phyloP scores from a whole-genome alignment of 2,113 vertebrate genomes.

The Galeopterus variegatus region DNA sequence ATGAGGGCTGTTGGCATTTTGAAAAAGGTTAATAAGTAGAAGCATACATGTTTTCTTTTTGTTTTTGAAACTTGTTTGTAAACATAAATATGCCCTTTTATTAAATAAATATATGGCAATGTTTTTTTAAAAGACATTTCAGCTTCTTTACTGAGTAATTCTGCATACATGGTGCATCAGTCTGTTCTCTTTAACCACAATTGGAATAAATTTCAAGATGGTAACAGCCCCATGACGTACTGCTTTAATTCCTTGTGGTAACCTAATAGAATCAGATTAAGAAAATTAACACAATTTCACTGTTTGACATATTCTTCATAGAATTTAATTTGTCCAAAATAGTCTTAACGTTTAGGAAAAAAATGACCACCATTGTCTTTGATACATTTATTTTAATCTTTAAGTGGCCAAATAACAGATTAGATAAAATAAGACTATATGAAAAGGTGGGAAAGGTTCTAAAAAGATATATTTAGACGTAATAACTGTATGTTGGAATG shows the following conservation, averaged over 20 bases:
- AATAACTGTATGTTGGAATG: constrained; percentile 39
- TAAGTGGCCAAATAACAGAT: constrained; percentile 74
- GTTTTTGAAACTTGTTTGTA: constrained; percentile 93
- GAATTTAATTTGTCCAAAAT: constrained; percentile 75
- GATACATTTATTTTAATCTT: constrained; percentile 42
- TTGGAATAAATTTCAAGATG: constrained; percentile 87
- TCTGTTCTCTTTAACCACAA: constrained; percentile 73
- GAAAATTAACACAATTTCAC: constrained; percentile 45
- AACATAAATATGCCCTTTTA: constrained; percentile 92
- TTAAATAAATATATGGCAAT: constrained; percentile 93
- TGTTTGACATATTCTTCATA: constrained; percentile 55
- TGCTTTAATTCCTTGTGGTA: constrained; percentile 78
- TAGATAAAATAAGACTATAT: constrained; percentile 53
- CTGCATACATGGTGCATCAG: constrained; percentile 79
- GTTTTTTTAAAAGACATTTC: constrained; percentile 93
- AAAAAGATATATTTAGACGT: neutral
- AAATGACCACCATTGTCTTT: constrained; percentile 47
- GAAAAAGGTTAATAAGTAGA: constrained; percentile 90
- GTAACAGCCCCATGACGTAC: constrained; percentile 87
- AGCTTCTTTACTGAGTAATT: constrained; percentile 84
- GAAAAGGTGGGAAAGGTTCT: constrained; percentile 51
- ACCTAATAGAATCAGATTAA: constrained; percentile 76
- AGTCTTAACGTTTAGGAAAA: constrained; percentile 57
- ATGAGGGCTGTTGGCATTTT: constrained; percentile 94
- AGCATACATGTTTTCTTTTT: constrained; percentile 93